phyloP scores from a whole-genome alignment of 2,888 invertebrate species.

The Lasioglossum malachurum region DNA sequence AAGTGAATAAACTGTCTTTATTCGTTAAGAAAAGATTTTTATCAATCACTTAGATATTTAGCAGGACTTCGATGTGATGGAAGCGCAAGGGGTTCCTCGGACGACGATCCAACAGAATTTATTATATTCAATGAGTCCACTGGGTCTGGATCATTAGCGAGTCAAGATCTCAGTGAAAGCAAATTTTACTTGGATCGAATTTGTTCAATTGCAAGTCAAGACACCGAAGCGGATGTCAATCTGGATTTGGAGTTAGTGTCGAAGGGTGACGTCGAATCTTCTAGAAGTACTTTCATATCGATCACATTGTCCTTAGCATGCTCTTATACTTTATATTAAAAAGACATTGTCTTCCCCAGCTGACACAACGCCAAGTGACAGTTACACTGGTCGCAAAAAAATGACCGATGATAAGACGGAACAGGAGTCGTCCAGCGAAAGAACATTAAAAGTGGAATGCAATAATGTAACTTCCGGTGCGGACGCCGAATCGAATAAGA shows the following conservation, averaged over 20 bases:
- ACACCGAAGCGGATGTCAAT: conserved; percentile 78
- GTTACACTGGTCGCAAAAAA: conserved; percentile 21
- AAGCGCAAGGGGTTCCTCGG: conserved; percentile 66
- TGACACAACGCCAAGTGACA: conserved; percentile 30
- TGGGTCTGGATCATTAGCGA: conserved; percentile 37
- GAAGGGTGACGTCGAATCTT: conserved; percentile 72
- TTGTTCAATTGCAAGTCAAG: conserved; percentile 66
- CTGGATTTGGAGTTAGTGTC: conserved; percentile 74
- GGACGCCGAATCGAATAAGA: conserved; percentile 23
- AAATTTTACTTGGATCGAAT: conserved; percentile 46
- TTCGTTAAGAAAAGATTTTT: not conserved
- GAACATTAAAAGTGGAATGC: conserved; percentile 32
- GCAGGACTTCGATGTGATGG: conserved; percentile 81
- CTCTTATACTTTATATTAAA: not conserved
- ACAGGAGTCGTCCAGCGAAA: conserved; percentile 17
- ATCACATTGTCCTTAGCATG: not conserved
- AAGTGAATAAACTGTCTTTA: not conserved
- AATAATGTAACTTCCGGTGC: conserved; percentile 13
- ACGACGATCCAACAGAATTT: conserved; percentile 69
- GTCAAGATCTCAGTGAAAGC: conserved; percentile 34
- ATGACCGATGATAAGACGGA: conserved; percentile 48
- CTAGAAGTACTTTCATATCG: conserved; percentile 66
- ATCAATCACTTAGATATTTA: conserved; percentile 74
- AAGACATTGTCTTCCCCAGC: conserved; percentile 37
- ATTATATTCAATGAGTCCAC: conserved; percentile 59